Conservation (phyloP, 2,888 invertebrate species). For the Lucinisca nassula region DNA sequence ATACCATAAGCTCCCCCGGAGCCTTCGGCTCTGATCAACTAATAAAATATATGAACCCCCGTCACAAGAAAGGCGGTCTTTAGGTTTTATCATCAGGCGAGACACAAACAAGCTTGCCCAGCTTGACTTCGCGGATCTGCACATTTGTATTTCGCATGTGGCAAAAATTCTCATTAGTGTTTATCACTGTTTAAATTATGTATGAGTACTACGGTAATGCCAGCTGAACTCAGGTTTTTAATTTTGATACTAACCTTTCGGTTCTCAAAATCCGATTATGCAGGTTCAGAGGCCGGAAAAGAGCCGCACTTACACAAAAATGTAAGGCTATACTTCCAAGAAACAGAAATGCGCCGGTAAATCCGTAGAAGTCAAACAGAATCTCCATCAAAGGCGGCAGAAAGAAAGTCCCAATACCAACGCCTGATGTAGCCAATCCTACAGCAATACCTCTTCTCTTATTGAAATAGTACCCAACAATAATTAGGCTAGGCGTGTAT, state of each 20-base stretch:
- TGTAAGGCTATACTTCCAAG: constrained; percentile 72
- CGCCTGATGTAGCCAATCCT: constrained; percentile 79
- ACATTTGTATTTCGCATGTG: too few species aligned
- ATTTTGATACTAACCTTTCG: constrained; percentile 49
- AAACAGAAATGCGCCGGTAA: constrained; percentile 75
- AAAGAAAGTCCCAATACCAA: constrained; percentile 78
- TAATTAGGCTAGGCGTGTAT: constrained; percentile 79
- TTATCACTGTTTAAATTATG: too few species aligned
- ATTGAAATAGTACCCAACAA: constrained; percentile 82
- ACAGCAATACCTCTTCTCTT: constrained; percentile 76
- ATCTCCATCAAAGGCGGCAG: constrained; percentile 75
- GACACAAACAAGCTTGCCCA: too few species aligned
- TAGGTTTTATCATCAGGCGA: too few species aligned
- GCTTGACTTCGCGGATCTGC: too few species aligned
- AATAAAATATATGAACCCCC: too few species aligned
- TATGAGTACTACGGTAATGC: too few species aligned
- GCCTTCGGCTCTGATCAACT: too few species aligned
- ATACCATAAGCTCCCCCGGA: too few species aligned
- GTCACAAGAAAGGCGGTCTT: too few species aligned
- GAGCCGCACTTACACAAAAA: constrained; percentile 72
- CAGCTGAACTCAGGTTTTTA: too few species aligned
- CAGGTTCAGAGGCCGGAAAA: constrained; percentile 74
- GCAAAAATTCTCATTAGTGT: too few species aligned
- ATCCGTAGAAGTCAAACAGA: constrained; percentile 74
- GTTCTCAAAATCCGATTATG: constrained; percentile 42